Evolutionary conservation across 2,113 vertebrate species (phyloP).

Genomic region (Capreolus pygargus): DNA sequence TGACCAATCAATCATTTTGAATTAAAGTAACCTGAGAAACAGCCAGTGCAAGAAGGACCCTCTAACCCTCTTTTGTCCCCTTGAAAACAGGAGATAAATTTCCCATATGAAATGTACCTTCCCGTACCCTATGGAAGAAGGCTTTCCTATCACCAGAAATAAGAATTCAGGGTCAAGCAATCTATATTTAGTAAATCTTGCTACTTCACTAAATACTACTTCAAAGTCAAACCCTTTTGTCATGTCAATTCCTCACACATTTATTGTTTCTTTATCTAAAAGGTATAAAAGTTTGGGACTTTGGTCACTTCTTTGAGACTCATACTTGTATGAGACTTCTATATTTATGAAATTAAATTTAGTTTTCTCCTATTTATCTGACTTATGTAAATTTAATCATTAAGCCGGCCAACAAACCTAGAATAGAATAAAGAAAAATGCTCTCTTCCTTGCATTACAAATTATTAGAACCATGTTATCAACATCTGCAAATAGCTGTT

Average conservation of each 20-base stretch:
- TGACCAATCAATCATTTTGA: background rate
- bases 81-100: background rate
- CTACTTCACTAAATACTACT: background rate
- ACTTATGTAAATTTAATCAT: background rate
- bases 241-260: background rate
- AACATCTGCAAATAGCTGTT: background rate
- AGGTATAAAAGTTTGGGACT: background rate
- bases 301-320: background rate
- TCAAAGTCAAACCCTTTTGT: background rate
- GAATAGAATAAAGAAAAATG: background rate
- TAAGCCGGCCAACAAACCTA: background rate
- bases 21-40: background rate
- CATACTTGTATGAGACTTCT: background rate
- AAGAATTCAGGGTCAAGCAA: background rate
- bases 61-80: background rate
- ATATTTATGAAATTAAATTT: background rate
- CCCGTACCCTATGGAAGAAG: background rate
- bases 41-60: background rate
- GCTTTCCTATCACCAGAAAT: background rate
- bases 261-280: background rate
- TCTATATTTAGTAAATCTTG: background rate
- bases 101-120: background rate
- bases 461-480: background rate
- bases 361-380: background rate
- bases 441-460: background rate